Conservation (phyloP, 2,888 invertebrate species). For the Acleris cristana region DNA sequence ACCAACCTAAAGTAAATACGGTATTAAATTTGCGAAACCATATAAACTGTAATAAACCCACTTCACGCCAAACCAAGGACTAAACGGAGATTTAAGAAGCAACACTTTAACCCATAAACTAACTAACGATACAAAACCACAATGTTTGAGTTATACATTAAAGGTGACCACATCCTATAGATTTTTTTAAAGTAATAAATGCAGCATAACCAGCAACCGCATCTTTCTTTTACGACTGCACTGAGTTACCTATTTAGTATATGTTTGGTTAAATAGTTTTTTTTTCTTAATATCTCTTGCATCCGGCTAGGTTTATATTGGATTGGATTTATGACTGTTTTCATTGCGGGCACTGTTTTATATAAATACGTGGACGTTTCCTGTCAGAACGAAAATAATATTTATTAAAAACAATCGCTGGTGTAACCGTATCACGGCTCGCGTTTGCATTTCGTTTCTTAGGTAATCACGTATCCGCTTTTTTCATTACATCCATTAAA, state of each 20-base stretch:
- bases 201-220: constrained; percentile 66
- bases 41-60: constrained; percentile 52
- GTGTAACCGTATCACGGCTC: constrained; percentile 47
- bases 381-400: constrained; percentile 76
- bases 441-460: constrained; percentile 6
- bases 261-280: constrained; percentile 69
- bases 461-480: neutral
- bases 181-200: constrained; percentile 68
- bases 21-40: constrained; percentile 53
- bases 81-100: constrained; percentile 39
- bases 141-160: constrained; percentile 59
- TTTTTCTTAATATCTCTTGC: constrained; percentile 74
- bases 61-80: constrained; percentile 38
- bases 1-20: constrained; percentile 42
- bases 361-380: constrained; percentile 79
- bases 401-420: constrained; percentile 76
- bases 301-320: constrained; percentile 79
- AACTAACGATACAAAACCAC: constrained; percentile 55
- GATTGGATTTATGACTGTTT: constrained; percentile 82
- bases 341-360: constrained; percentile 79
- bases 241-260: constrained; percentile 64
- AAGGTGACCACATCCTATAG: constrained; percentile 73
- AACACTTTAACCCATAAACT: constrained; percentile 45
- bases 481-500: neutral
- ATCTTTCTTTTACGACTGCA: constrained; percentile 58